These are phyloP conservation scores for Chelonoidis abingdonii DNA, from an alignment of 2,113 vertebrate species.

Conservation along the genomic window DNA sequence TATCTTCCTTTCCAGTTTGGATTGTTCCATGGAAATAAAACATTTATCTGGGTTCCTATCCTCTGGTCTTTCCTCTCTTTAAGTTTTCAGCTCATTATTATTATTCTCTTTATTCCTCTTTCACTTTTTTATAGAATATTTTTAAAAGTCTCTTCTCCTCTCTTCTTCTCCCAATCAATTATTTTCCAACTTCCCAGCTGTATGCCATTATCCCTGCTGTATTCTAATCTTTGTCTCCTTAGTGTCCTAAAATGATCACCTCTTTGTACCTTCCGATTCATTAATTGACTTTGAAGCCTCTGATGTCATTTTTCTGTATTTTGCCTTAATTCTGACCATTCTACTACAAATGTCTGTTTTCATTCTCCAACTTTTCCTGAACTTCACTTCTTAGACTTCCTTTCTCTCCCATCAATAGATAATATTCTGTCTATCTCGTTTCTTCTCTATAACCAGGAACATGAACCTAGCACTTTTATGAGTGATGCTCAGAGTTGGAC, in stretches of 20 bases:
- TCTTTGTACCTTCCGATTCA: background rate
- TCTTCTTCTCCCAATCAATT: background rate
- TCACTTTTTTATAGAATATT: background rate
- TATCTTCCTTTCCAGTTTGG: background rate
- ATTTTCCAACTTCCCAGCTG: background rate
- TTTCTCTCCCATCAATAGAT: background rate
- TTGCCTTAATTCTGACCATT: background rate
- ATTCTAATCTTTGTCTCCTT: background rate
- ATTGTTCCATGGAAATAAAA: background rate
- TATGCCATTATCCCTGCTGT: background rate
- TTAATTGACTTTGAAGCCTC: background rate
- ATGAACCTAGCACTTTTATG: background rate
- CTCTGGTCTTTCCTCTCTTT: background rate
- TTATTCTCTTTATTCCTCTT: background rate
- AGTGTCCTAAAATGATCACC: background rate
- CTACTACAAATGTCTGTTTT: background rate
- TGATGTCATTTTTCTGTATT: background rate
- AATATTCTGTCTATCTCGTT: slow-evolving; percentile 27
- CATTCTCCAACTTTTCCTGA: background rate
- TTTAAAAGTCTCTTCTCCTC: background rate
- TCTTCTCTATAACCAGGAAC: slow-evolving; percentile 3
- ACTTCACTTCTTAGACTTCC: background rate
- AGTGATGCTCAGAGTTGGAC: slow-evolving; percentile 3
- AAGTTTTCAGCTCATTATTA: background rate
- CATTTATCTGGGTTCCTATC: background rate